A percentile compares a stretch with the other conserved stretches of the same genome.
Evolutionary conservation across 1,140 invertebrate genomes (phyloP).

Genomic region (Eumeta japonica): DNA sequence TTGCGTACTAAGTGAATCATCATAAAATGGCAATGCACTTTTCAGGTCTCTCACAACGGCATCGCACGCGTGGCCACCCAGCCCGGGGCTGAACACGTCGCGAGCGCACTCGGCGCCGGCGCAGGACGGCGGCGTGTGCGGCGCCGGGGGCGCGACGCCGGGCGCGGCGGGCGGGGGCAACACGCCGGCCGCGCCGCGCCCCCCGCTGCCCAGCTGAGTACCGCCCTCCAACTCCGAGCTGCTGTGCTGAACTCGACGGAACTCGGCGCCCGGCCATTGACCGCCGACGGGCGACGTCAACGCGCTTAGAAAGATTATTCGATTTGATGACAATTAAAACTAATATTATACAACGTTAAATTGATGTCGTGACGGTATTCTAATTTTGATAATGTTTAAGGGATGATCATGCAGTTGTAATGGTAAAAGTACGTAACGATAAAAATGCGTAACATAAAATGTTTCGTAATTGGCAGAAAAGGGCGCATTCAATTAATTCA

Average conservation of each 20-base stretch:
- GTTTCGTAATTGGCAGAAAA: too few species aligned
- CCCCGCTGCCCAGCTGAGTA: slow-evolving; percentile 56
- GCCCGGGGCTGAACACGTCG: slow-evolving; percentile 69
- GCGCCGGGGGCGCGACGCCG: slow-evolving; percentile 50
- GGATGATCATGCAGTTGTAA: too few species aligned
- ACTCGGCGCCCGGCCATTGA: slow-evolving; percentile 51
- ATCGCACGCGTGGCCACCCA: slow-evolving; percentile 71
- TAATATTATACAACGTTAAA: too few species aligned
- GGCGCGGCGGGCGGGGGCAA: slow-evolving; percentile 29
- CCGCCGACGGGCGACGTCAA: slow-evolving; percentile 20
- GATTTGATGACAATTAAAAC: too few species aligned
- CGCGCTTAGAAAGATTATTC: too few species aligned
- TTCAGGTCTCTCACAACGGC: slow-evolving; percentile 58
- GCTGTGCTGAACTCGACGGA: slow-evolving; percentile 56
- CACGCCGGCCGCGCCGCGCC: slow-evolving; percentile 35
- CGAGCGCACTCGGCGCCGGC: slow-evolving; percentile 73
- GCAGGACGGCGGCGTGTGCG: slow-evolving; percentile 49
- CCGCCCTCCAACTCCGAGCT: slow-evolving; percentile 57
- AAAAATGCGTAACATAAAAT: too few species aligned
- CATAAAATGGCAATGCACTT: too few species aligned
- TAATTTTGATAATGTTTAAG: too few species aligned
- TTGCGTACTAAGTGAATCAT: too few species aligned
- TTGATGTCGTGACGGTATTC: too few species aligned
- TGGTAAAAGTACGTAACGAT: too few species aligned
- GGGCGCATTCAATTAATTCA: too few species aligned